phyloP scores from a whole-genome alignment of 2,888 invertebrate genomes.

The Julus scanicus region DNA sequence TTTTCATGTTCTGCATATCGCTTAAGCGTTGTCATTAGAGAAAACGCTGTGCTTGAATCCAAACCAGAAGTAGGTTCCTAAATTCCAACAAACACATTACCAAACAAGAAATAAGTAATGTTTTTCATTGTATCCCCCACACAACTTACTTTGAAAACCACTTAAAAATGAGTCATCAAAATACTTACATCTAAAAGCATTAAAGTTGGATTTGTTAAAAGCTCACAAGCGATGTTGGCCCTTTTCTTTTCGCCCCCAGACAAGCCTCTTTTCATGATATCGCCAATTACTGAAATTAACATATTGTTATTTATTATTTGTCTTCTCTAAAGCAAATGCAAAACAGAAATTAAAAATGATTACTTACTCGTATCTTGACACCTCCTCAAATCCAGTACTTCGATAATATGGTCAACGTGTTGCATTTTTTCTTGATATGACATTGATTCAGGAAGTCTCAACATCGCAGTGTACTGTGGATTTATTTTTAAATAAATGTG shows the following conservation, averaged over 20 bases:
- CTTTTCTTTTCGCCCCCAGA: slow-evolving; percentile 87
- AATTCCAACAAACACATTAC: slow-evolving; percentile 56
- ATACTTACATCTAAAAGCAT: slow-evolving; percentile 80
- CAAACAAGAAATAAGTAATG: slow-evolving; percentile 24
- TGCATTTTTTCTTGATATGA: slow-evolving; percentile 78
- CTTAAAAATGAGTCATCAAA: neutral
- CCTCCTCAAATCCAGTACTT: slow-evolving; percentile 77
- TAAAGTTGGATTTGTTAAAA: slow-evolving; percentile 81
- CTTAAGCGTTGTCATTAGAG: slow-evolving; percentile 78
- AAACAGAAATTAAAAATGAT: slow-evolving; percentile 9
- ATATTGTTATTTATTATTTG: neutral
- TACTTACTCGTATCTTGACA: slow-evolving; percentile 80
- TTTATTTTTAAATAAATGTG: neutral
- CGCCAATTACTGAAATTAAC: slow-evolving; percentile 74
- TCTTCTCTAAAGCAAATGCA: neutral
- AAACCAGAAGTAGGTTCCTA: slow-evolving; percentile 86
- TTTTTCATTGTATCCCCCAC: neutral
- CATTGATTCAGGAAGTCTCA: slow-evolving; percentile 77
- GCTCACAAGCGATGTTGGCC: slow-evolving; percentile 83
- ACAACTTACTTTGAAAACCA: neutral
- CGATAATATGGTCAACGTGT: slow-evolving; percentile 81
- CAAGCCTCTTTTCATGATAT: slow-evolving; percentile 78
- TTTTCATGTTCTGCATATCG: slow-evolving; percentile 79
- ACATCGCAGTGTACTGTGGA: slow-evolving; percentile 72
- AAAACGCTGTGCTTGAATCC: slow-evolving; percentile 82